phyloP scores from a whole-genome alignment of 2,113 vertebrate genomes.

The Promerops cafer region DNA sequence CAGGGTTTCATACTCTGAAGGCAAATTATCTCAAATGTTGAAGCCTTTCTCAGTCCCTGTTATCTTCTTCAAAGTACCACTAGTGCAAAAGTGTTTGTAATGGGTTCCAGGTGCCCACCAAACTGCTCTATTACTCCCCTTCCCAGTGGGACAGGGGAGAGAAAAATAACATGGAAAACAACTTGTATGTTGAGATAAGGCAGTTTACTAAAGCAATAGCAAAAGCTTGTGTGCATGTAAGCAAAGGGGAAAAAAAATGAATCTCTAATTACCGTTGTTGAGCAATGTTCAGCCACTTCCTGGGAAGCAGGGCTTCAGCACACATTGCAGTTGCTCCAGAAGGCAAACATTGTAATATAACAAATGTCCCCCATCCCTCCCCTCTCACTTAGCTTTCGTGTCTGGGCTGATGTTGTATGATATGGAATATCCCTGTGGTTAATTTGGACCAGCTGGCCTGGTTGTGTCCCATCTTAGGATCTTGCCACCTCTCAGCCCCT shows the following conservation, averaged over 20 bases:
- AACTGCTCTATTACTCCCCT: neutral
- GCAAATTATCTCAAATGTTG: neutral
- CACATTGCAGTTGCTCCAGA: accelerated
- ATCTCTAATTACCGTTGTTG: neutral
- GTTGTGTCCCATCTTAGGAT: neutral
- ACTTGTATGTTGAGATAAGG: neutral
- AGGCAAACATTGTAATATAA: neutral
- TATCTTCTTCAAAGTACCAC: neutral
- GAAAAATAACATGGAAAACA: neutral
- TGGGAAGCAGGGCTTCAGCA: accelerated
- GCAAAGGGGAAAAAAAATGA: neutral
- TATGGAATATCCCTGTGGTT: neutral
- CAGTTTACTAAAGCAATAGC: neutral
- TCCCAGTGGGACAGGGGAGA: neutral
- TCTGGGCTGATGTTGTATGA: neutral
- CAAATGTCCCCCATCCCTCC: neutral
- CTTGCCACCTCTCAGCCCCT: neutral
- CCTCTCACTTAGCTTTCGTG: neutral
- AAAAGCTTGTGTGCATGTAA: neutral
- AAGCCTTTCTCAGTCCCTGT: neutral
- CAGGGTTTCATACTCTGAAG: neutral
- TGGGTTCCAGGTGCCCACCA: neutral
- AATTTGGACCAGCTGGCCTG: neutral
- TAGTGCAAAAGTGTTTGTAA: neutral
- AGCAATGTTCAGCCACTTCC: neutral